Evolutionary conservation across 1,140 invertebrate genomes (phyloP).

Genomic region (Trissolcus basalis): DNA sequence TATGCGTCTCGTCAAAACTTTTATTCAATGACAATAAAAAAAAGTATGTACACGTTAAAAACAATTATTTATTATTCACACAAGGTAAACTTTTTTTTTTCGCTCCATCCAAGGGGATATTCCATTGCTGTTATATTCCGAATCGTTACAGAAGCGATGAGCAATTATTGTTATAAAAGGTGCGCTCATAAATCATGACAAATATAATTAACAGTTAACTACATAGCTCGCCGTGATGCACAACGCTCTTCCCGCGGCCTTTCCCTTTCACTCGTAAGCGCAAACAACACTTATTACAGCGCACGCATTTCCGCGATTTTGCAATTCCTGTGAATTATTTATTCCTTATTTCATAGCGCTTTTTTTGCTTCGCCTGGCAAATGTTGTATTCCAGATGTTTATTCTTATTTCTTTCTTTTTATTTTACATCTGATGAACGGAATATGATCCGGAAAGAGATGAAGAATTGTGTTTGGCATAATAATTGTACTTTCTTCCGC

Average conservation of each 20-base stretch:
- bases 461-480: too few relatives aligned
- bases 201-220: slow-evolving; percentile 50
- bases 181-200: slow-evolving; percentile 48
- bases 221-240: slow-evolving; percentile 27
- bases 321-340: neutral
- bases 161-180: slow-evolving; percentile 30
- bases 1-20: too few relatives aligned
- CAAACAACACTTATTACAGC: slow-evolving; percentile 14
- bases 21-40: too few relatives aligned
- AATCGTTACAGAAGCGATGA: slow-evolving; percentile 17
- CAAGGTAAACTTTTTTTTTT: slow-evolving; percentile 1
- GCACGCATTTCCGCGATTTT: slow-evolving; percentile 30
- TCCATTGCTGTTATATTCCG: slow-evolving; percentile 1
- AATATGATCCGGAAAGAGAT: too few relatives aligned
- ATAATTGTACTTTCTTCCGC: slow-evolving; percentile 37
- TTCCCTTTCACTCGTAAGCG: slow-evolving; percentile 44
- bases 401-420: too few relatives aligned
- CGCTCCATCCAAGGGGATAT: too few relatives aligned
- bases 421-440: too few relatives aligned
- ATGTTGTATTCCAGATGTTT: too few relatives aligned
- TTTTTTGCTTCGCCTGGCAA: slow-evolving; percentile 2
- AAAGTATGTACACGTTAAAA: too few relatives aligned
- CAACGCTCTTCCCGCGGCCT: slow-evolving; percentile 46
- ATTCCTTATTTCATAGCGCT: neutral
- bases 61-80: neutral